A percentile compares a stretch with the other conserved stretches of the same genome.
These are phyloP conservation scores for Trypoxylon attenuatum DNA, from an alignment of 2,888 invertebrate species.

Conservation along the genomic window DNA sequence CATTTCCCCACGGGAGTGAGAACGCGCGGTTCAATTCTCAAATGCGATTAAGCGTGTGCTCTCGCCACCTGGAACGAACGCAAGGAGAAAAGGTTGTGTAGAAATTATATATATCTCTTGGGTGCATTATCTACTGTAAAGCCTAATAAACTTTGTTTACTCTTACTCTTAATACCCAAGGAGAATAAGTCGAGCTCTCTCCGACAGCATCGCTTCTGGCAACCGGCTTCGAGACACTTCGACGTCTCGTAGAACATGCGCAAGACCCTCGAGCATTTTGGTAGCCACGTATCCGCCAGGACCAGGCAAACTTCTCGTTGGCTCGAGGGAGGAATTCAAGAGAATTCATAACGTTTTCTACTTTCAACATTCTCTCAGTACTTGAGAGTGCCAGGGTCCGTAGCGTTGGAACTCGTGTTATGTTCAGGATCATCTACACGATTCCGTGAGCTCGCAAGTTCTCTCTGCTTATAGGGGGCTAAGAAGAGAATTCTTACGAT, in stretches of 20 bases:
- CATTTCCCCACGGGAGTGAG: constrained; percentile 11
- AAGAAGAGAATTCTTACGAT: too few relatives aligned
- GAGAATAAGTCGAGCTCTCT: constrained; percentile 22
- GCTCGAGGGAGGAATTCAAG: background rate
- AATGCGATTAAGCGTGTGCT: constrained; percentile 53
- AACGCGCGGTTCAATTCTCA: constrained; percentile 49
- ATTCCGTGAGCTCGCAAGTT: background rate
- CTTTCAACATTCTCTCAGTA: background rate
- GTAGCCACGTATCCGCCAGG: background rate
- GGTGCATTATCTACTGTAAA: constrained; percentile 36
- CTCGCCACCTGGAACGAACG: constrained; percentile 11
- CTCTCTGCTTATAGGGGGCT: too few relatives aligned
- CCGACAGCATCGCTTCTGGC: constrained; percentile 1
- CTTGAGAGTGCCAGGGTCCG: background rate
- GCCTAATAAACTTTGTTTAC: constrained; percentile 35
- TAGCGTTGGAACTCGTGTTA: background rate
- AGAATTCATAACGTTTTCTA: background rate
- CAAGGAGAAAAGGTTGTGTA: too few relatives aligned
- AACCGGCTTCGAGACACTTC: background rate
- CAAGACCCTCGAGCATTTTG: background rate
- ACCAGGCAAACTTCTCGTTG: background rate
- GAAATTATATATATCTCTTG: constrained; percentile 30
- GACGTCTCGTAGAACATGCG: too few relatives aligned
- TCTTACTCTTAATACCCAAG: background rate
- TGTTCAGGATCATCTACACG: background rate